phyloP scores from a whole-genome alignment of 2,113 vertebrate species.

The Guaruba guarouba region DNA sequence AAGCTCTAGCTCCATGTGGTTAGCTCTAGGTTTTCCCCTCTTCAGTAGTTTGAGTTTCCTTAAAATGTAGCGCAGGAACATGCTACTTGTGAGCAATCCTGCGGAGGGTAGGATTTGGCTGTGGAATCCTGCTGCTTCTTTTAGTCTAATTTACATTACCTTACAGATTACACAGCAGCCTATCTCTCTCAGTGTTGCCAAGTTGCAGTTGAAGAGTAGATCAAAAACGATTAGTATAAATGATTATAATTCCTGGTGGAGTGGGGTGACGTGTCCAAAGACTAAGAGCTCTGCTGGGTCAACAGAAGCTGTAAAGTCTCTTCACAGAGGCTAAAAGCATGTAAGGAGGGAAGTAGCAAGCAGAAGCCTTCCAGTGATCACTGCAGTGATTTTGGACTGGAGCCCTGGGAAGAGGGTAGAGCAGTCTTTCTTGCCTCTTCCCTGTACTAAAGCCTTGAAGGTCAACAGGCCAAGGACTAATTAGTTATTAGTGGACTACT shows the following conservation, averaged over 20 bases:
- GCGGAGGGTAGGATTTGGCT: neutral
- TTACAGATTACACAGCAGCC: neutral
- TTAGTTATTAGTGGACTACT: neutral
- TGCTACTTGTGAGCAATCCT: neutral
- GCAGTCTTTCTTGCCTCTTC: neutral
- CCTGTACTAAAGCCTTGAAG: neutral
- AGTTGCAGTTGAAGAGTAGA: neutral
- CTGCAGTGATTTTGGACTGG: neutral
- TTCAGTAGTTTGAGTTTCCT: neutral
- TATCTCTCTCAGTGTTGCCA: neutral
- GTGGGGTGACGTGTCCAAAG: neutral
- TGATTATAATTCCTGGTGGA: neutral
- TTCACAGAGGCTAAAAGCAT: neutral
- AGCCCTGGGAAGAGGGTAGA: neutral
- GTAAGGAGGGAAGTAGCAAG: neutral
- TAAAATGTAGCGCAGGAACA: neutral
- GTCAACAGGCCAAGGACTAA: neutral
- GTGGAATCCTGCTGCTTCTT: neutral
- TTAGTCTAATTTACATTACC: neutral
- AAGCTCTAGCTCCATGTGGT: neutral
- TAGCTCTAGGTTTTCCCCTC: neutral
- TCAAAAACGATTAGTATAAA: neutral
- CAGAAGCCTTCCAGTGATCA: neutral
- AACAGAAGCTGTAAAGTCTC: neutral
- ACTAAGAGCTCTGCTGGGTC: neutral